These are phyloP conservation scores for Australoheros scitulus DNA, from an alignment of 2,113 vertebrate genomes.

Conservation along the genomic window DNA sequence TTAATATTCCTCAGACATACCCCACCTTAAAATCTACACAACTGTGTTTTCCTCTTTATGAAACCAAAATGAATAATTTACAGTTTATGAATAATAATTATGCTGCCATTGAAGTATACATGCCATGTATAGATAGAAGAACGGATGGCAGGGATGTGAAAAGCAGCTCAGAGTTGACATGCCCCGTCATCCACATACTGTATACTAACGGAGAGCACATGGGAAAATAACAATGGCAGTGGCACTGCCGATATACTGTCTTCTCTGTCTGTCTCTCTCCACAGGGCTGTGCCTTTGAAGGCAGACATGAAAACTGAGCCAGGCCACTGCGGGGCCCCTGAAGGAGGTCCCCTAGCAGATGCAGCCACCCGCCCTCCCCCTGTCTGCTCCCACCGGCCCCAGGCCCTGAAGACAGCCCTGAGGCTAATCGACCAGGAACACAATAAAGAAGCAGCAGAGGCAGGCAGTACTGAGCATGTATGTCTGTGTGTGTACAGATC, in stretches of 20 bases:
- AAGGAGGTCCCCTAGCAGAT: slow-evolving; percentile 85
- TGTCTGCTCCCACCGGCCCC: slow-evolving; percentile 77
- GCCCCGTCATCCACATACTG: slow-evolving; percentile 1
- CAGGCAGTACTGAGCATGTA: slow-evolving; percentile 13
- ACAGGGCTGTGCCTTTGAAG: slow-evolving; percentile 67
- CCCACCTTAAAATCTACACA: not conserved
- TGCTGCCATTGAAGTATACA: not conserved
- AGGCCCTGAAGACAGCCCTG: slow-evolving; percentile 88
- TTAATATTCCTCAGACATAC: not conserved
- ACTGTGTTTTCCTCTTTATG: not conserved
- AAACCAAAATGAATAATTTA: not conserved
- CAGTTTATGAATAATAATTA: not conserved
- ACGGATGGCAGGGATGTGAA: slow-evolving; percentile 2
- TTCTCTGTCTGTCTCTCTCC: slow-evolving; percentile 12
- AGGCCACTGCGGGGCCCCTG: slow-evolving; percentile 57
- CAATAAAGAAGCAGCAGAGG: slow-evolving; percentile 71
- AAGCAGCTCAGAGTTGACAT: slow-evolving; percentile 24
- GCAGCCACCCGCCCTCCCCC: slow-evolving; percentile 66
- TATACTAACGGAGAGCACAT: slow-evolving; percentile 15
- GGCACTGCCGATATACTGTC: not conserved
- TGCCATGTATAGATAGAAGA: not conserved
- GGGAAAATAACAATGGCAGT: slow-evolving; percentile 44
- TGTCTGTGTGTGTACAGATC: slow-evolving; percentile 37
- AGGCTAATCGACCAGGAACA: slow-evolving; percentile 88
- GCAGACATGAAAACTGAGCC: slow-evolving; percentile 69